Evolutionary conservation across 2,888 invertebrate species (phyloP), one percentile per base, ranked within the genome.

Genomic region (Ochlodes sylvanus): DNA sequence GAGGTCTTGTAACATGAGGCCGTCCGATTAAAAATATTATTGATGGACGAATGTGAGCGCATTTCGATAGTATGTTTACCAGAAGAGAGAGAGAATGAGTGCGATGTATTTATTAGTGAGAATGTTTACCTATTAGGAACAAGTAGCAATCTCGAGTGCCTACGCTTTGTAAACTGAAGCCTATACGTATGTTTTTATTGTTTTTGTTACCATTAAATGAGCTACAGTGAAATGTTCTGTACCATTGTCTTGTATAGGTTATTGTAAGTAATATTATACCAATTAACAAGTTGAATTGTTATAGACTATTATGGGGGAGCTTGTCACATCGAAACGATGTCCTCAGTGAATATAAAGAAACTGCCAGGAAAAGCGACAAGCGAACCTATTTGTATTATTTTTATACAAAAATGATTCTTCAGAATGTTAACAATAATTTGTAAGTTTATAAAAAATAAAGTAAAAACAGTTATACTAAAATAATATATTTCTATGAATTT

Each of bases 81-180:
- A 80, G 76, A 86, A 81, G 80, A 85, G 89, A 83, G 82, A 83
- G 86, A 81, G 80, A 84, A 89, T 83, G 82, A 83, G 88, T 84
- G 87, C 80, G 88, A 81, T 79, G 90, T 93, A 93, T 93, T 93
- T 93, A 93, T 93, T 93, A 85, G 92, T 92, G 90, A 90, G 92
- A 90, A 89, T 90, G 92, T 83, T 82, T 89, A 87, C 82, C 77
- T 84, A 75, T 83, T 86, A 90, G 89, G 85, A 80, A 87, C 86
- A 90, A 90, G 88, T 91, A 92, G 93, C 92, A 93, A 93, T 93
- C 93, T 93, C 93, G 93, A 93, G 93, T 93, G 93, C 93, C 93
- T 93, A 92, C 89, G 93, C 93, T 92, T 92, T 92, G 92, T 93
- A 92, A 91, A 92, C 87, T 89, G 88, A 92, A 92, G 91, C 90